phyloP scores from a whole-genome alignment of 2,888 invertebrate genomes.

The Chirona hameri region DNA sequence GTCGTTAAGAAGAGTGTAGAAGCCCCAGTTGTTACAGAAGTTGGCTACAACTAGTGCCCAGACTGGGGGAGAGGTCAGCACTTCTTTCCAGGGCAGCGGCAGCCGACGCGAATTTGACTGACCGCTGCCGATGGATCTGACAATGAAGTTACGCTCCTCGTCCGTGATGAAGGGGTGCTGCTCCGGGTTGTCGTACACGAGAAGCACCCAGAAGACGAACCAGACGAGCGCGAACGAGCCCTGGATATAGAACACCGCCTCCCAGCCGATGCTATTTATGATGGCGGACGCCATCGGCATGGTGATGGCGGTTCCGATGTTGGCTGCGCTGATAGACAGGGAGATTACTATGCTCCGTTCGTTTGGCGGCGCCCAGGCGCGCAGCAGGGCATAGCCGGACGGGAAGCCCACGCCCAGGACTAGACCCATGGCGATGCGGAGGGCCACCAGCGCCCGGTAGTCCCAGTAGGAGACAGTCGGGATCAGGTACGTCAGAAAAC shows the following conservation, averaged over 20 bases:
- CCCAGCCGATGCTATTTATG: constrained; percentile 78
- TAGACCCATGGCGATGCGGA: constrained; percentile 46
- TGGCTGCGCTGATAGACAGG: constrained; percentile 53
- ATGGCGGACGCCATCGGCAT: constrained; percentile 82
- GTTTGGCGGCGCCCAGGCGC: constrained; percentile 90
- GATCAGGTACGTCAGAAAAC: constrained; percentile 45
- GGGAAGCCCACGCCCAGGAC: constrained; percentile 81
- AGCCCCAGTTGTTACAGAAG: constrained; percentile 33
- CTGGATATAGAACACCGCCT: constrained; percentile 83
- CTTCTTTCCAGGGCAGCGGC: background rate
- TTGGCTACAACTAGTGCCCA: background rate
- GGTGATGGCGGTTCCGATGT: constrained; percentile 84
- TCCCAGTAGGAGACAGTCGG: constrained; percentile 45
- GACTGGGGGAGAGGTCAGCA: background rate
- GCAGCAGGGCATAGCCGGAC: constrained; percentile 86
- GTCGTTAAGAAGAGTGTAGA: constrained; percentile 32
- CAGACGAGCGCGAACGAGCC: constrained; percentile 44
- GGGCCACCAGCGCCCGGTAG: constrained; percentile 41
- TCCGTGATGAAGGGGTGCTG: constrained; percentile 36
- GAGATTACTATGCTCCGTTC: constrained; percentile 84
- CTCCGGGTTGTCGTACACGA: constrained; percentile 27
- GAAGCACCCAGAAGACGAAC: constrained; percentile 32
- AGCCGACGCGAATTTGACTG: background rate
- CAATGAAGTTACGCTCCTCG: constrained; percentile 32
- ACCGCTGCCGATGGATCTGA: background rate